Evolutionary conservation across 2,113 vertebrate genomes (phyloP).

Genomic region (Puma concolor): DNA sequence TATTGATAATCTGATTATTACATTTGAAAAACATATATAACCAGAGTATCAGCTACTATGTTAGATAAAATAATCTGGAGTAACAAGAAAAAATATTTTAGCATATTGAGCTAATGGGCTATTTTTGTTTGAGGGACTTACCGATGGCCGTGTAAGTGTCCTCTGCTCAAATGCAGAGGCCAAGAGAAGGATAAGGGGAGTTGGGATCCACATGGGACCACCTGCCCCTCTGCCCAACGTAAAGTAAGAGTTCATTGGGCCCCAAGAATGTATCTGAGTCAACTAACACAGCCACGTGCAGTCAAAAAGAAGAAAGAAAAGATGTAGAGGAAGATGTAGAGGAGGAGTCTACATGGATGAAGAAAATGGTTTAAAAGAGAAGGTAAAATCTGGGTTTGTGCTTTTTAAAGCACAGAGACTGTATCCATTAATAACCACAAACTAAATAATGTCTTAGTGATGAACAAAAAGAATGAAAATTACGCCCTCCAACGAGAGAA

Average conservation of each 20-base stretch:
- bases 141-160: neutral
- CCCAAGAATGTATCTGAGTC: neutral
- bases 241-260: neutral
- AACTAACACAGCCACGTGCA: neutral
- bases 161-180: neutral
- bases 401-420: neutral
- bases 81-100: neutral
- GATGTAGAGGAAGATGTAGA: neutral
- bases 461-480: neutral
- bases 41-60: neutral
- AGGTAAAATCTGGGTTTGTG: neutral
- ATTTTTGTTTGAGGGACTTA: neutral
- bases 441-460: neutral
- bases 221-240: neutral
- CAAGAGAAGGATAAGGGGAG: neutral
- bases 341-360: neutral
- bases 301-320: neutral
- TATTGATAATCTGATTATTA: neutral
- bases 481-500: neutral
- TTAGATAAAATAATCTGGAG: neutral
- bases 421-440: neutral
- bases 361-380: neutral
- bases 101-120: neutral
- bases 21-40: conserved; percentile 8
- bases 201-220: neutral